Evolutionary conservation across 1,140 invertebrate species (phyloP).

Genomic region (Hypsibius dujardini): DNA sequence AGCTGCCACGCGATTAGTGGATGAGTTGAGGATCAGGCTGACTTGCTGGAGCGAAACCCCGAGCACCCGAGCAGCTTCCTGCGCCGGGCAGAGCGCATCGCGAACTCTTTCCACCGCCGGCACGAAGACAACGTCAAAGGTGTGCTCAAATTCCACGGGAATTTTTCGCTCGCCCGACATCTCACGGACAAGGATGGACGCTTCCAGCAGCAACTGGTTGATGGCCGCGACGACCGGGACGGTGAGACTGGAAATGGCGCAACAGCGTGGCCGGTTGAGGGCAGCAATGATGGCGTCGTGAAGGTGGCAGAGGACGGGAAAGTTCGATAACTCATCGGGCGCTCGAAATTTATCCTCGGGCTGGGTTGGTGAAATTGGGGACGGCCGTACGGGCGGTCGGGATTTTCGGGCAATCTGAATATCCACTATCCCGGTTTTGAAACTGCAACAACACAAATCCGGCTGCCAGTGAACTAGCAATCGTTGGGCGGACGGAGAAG

Average conservation of each 20-base stretch:
- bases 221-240: neutral
- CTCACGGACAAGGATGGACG: neutral
- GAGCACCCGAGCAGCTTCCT: neutral
- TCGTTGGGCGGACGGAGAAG: neutral
- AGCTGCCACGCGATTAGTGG: too few relatives aligned
- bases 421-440: neutral
- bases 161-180: neutral
- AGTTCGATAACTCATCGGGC: slow-evolving; percentile 1
- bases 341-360: neutral
- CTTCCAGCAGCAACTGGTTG: neutral
- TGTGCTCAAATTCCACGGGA: neutral
- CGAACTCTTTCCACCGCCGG: neutral
- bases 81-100: neutral
- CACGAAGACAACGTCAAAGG: neutral
- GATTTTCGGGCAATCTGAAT: too few relatives aligned
- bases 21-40: neutral
- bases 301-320: neutral
- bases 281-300: neutral
- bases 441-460: neutral
- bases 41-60: neutral
- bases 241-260: neutral
- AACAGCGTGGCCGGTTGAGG: neutral
- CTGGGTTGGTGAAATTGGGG: neutral
- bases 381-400: neutral
- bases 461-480: neutral